phyloP scores from a whole-genome alignment of 2,888 invertebrate genomes.

The Ennomos erosarius region DNA sequence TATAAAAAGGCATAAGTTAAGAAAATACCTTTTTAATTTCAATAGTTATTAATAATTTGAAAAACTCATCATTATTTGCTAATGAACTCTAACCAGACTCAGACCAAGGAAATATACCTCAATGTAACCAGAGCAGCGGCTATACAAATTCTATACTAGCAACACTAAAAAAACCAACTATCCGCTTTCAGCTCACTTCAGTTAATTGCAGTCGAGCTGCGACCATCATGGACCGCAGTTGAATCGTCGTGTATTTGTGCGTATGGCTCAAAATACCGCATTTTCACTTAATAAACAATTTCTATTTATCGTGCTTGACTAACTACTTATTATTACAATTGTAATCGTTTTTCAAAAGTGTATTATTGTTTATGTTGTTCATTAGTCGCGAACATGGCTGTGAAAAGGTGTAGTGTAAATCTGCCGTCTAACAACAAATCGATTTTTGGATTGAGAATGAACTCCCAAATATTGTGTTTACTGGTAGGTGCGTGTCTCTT shows the following conservation, averaged over 20 bases:
- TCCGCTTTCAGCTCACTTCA: slow-evolving; percentile 64
- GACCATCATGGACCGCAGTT: slow-evolving; percentile 80
- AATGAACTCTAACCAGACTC: too few species aligned
- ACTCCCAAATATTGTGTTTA: slow-evolving; percentile 78
- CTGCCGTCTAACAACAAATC: slow-evolving; percentile 82
- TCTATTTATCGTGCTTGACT: slow-evolving; percentile 48
- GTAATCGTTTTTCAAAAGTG: slow-evolving; percentile 54
- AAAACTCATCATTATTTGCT: too few species aligned
- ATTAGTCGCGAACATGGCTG: slow-evolving; percentile 70
- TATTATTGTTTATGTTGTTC: slow-evolving; percentile 49
- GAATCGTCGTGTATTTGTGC: slow-evolving; percentile 57
- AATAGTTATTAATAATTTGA: too few species aligned
- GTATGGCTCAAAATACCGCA: slow-evolving; percentile 59
- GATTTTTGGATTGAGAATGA: slow-evolving; percentile 81
- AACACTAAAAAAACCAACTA: slow-evolving; percentile 28
- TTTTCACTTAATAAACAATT: slow-evolving; percentile 39
- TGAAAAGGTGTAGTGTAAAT: slow-evolving; percentile 81
- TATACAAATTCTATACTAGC: slow-evolving; percentile 15
- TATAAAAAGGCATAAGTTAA: too few species aligned
- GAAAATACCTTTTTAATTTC: too few species aligned
- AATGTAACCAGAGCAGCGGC: too few species aligned
- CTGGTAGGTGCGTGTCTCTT: slow-evolving; percentile 71
- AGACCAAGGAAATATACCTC: too few species aligned
- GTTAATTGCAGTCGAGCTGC: slow-evolving; percentile 68
- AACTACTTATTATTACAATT: slow-evolving; percentile 55